Percentiles rank a stretch among this genome's conserved stretches.
Conservation (phyloP, 2,888 invertebrate genomes). For the Monoplex corrugatus region DNA sequence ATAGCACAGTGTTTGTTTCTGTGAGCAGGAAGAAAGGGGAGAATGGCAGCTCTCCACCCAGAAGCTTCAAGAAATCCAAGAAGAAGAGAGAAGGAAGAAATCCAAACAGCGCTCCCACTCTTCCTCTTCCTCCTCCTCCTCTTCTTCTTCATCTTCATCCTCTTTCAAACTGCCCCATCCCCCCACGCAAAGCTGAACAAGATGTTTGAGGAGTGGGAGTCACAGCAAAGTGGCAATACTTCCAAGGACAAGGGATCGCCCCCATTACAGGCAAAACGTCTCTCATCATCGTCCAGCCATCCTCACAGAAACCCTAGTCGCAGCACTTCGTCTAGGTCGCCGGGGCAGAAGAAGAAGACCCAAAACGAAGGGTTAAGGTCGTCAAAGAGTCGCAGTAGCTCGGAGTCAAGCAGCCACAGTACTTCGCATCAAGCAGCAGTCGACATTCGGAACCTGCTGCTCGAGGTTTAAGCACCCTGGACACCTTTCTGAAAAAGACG, state of each 20-base stretch:
- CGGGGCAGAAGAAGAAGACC: not conserved
- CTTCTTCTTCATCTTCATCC: not conserved
- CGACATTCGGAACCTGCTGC: not conserved
- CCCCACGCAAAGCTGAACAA: slow-evolving; percentile 27
- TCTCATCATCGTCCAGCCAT: not conserved
- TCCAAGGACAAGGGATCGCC: not conserved
- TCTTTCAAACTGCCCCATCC: not conserved
- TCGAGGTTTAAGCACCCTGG: not conserved
- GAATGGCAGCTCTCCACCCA: not conserved
- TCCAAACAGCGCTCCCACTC: not conserved
- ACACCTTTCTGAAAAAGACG: not conserved
- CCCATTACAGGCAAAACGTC: not conserved
- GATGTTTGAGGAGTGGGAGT: slow-evolving; percentile 33
- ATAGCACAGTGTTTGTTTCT: not conserved
- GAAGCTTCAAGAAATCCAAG: slow-evolving; percentile 21
- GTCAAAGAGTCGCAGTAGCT: not conserved
- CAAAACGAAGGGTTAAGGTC: not conserved
- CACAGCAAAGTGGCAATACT: not conserved
- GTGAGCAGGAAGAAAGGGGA: slow-evolving; percentile 19
- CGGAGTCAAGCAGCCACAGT: not conserved
- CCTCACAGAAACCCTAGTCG: not conserved
- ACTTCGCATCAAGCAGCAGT: not conserved
- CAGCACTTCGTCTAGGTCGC: not conserved
- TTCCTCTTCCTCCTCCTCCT: not conserved
- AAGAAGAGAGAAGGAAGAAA: slow-evolving; percentile 40